Conservation (phyloP, 2,888 invertebrate genomes). For the Carterocephalus palaemon region DNA sequence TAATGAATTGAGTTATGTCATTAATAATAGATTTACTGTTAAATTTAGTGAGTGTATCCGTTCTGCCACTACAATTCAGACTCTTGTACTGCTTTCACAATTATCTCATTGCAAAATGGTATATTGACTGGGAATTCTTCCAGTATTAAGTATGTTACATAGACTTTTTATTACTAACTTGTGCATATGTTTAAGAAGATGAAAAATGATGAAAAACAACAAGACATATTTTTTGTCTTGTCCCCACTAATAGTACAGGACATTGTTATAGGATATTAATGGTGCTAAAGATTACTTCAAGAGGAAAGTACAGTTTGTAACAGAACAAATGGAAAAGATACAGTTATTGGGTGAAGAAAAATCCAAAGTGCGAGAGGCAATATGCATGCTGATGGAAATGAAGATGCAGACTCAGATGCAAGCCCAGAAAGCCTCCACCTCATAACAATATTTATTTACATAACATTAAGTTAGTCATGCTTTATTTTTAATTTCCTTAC, state of each 20-base stretch:
- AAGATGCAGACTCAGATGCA: constrained; percentile 80
- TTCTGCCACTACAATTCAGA: too few relatives aligned
- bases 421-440: constrained; percentile 56
- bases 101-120: too few relatives aligned
- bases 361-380: constrained; percentile 87
- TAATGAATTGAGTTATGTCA: too few relatives aligned
- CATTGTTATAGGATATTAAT: constrained; percentile 80
- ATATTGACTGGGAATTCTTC: too few relatives aligned
- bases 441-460: constrained; percentile 48
- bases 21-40: too few relatives aligned
- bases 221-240: constrained; percentile 28
- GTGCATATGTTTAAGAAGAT: too few relatives aligned
- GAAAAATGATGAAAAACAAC: too few relatives aligned
- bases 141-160: too few relatives aligned
- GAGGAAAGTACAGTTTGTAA: constrained; percentile 92
- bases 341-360: constrained; percentile 91
- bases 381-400: constrained; percentile 87
- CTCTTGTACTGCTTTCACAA: too few relatives aligned
- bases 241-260: constrained; percentile 3
- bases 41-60: too few relatives aligned
- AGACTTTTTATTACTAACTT: too few relatives aligned
- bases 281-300: constrained; percentile 95
- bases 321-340: constrained; percentile 96
- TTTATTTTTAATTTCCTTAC: constrained; percentile 1
- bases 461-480: background rate